These are phyloP conservation scores for Stictonetta naevosa DNA, from an alignment of 2,113 vertebrate species.

Conservation along the genomic window DNA sequence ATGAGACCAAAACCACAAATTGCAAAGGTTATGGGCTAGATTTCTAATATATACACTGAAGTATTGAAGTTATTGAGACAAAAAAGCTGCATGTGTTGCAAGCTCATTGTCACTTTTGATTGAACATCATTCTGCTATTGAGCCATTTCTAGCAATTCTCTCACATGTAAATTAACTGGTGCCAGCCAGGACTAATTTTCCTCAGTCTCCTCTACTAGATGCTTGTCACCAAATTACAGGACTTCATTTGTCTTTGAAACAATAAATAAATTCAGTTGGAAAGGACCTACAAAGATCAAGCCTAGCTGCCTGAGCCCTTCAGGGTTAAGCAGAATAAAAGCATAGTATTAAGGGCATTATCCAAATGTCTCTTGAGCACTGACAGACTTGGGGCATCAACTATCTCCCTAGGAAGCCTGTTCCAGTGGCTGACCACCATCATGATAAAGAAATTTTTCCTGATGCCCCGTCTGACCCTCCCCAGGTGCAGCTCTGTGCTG, in stretches of 20 bases:
- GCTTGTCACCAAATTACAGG: background rate
- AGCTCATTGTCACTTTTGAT: background rate
- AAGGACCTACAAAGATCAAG: background rate
- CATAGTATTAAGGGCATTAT: background rate
- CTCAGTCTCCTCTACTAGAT: background rate
- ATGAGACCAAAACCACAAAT: background rate
- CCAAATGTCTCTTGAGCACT: background rate
- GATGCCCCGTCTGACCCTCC: background rate
- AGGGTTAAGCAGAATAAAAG: background rate
- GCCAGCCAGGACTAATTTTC: background rate
- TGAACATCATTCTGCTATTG: background rate
- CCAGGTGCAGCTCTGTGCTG: background rate
- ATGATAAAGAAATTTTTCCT: background rate
- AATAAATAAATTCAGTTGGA: background rate
- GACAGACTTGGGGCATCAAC: background rate
- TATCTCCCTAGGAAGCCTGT: background rate
- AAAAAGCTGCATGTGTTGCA: background rate
- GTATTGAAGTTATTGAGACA: background rate
- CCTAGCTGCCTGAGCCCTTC: background rate
- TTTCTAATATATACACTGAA: background rate
- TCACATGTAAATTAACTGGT: rapidly evolving
- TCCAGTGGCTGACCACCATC: background rate
- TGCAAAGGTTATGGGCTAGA: background rate
- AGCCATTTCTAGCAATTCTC: background rate
- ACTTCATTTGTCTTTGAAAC: background rate